Conservation (phyloP, 1,140 invertebrate species). For the Drosophila orena region DNA sequence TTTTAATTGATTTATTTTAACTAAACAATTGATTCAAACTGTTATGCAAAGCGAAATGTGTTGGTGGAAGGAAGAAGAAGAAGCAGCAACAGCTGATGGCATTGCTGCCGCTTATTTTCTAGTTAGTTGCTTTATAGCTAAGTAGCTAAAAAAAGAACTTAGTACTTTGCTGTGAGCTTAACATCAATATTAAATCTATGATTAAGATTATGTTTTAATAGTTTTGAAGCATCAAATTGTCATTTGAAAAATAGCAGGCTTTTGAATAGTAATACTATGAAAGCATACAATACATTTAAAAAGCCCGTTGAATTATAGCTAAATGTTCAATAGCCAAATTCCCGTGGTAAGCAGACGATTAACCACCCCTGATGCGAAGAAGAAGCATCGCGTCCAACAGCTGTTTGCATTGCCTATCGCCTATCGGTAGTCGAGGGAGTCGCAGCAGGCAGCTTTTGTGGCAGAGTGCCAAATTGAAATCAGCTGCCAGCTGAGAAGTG, state of each 20-base stretch:
- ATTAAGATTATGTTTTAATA: no score
- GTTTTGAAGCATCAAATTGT: neutral
- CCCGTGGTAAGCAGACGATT: conserved; percentile 2
- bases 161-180: no score
- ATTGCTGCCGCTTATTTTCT: neutral
- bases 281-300: neutral
- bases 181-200: no score
- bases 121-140: neutral
- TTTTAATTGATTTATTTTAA: conserved; percentile 84
- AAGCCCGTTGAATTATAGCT: neutral
- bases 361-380: neutral
- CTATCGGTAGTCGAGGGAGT: conserved; percentile 22
- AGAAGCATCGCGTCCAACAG: conserved; percentile 6
- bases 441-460: conserved; percentile 43
- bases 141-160: neutral
- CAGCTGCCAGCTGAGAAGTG: conserved; percentile 56
- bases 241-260: neutral
- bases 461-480: conserved; percentile 41
- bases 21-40: conserved; percentile 14
- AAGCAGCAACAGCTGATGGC: conserved; percentile 2
- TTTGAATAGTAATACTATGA: neutral
- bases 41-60: conserved; percentile 67
- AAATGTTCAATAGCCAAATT: conserved; percentile 15
- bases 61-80: conserved; percentile 17
- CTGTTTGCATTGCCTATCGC: conserved; percentile 10